phyloP scores from a whole-genome alignment of 1,140 invertebrate genomes.

The Drosophila santomea region DNA sequence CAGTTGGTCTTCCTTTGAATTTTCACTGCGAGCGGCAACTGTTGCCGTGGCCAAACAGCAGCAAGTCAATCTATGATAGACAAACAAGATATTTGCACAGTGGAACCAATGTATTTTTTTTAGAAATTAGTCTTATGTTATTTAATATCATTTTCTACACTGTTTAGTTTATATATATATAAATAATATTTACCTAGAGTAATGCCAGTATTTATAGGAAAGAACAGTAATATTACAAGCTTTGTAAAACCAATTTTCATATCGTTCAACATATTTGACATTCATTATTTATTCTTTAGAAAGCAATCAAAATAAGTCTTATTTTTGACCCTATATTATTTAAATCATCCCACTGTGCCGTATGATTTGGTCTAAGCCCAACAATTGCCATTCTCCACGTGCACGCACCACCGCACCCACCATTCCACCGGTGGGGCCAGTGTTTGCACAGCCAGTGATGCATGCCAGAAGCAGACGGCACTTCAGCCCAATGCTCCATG shows the following conservation, averaged over 20 bases:
- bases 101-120: not conserved
- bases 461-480: conserved; percentile 48
- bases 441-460: conserved; percentile 73
- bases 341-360: conserved; percentile 2
- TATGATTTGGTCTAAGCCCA: conserved; percentile 18
- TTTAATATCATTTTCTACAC: too few relatives aligned
- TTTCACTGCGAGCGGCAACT: conserved; percentile 40
- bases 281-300: too few relatives aligned
- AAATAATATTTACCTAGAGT: too few relatives aligned
- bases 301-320: too few relatives aligned
- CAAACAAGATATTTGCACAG: conserved; percentile 45
- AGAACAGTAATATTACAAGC: too few relatives aligned
- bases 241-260: too few relatives aligned
- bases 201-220: too few relatives aligned
- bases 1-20: conserved; percentile 26
- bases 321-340: too few relatives aligned
- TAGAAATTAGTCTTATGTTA: too few relatives aligned
- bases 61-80: conserved; percentile 63
- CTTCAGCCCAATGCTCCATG: not conserved
- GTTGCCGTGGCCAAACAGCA: conserved; percentile 50
- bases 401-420: conserved; percentile 17
- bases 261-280: too few relatives aligned
- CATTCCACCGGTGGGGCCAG: conserved; percentile 9
- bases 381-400: conserved; percentile 31
- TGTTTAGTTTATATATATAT: too few relatives aligned